Evolutionary conservation across 2,888 invertebrate genomes (phyloP), one percentile per base, ranked within the genome.

Genomic region (Ferrisia virgata): DNA sequence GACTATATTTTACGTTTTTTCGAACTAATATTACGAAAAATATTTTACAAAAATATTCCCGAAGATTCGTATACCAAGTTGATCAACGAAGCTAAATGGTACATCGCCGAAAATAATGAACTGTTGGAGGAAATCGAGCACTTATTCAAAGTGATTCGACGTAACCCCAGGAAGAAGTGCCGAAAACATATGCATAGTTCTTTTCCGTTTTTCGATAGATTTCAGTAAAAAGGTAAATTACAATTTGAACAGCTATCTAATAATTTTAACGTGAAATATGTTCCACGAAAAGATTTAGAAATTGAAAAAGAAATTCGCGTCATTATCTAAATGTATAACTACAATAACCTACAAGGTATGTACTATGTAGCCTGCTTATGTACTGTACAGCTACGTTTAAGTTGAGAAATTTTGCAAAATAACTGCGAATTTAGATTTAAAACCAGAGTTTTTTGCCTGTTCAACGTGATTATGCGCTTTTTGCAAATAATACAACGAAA

Each of bases 1-100:
- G 72, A 33, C 9, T 76, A 76, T 15, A 76, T 76, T n/a, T 36
- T 76, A 64, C 64, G 64, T 28, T 64, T 64, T 64, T 64, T 64
- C 6, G 64, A 64, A 64, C 28, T 25, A 3, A 36, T 76, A 36
- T 11, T 76, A 9, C n/a, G 25, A 36, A 76, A 36, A 36, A 76
- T 76, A 33, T 76, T 36, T 36, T 76, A 18, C 18, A 76, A 76
- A 36, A 18, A 36, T 28, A 3, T 36, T 36, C 36, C 36, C 6
- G 28, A 36, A 9, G 72, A 76, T 36, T 36, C 36, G 18, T 36
- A 13, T 8, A 28, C 31, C n/a, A 33, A 36, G 18, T 6, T 36
- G 33, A 76, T 76, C 72, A 76, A 76, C 31, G 72, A 76, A n/a
- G 36, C 72, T 36, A 18, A 76, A 76, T 18, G 36, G 36, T 9